Evolutionary conservation across 1,140 invertebrate species (phyloP).

Genomic region (Asobara japonica): DNA sequence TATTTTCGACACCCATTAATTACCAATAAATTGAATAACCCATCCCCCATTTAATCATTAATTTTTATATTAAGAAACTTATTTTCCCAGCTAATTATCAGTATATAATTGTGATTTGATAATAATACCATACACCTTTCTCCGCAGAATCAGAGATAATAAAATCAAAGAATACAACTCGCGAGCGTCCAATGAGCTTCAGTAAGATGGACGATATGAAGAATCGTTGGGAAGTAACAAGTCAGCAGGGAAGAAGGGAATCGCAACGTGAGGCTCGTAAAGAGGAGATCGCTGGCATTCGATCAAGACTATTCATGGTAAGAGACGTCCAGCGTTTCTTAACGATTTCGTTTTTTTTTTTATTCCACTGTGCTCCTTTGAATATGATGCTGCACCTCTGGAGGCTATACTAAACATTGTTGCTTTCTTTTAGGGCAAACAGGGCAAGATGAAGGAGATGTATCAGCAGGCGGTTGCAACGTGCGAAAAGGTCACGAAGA

Average conservation of each 20-base stretch:
- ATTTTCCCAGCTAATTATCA: background rate
- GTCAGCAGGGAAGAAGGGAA: conserved; percentile 71
- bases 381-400: background rate
- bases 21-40: no score
- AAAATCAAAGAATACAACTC: conserved; percentile 67
- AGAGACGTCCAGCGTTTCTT: conserved; percentile 34
- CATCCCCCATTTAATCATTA: no score
- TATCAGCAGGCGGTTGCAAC: conserved; percentile 90
- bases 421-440: conserved; percentile 75
- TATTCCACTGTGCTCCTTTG: background rate
- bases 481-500: conserved; percentile 71
- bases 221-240: conserved; percentile 78
- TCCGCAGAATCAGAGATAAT: conserved; percentile 65
- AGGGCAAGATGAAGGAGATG: conserved; percentile 90
- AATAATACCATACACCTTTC: conserved; percentile 32
- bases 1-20: no score
- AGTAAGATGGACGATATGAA: conserved; percentile 87
- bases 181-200: conserved; percentile 82
- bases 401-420: background rate
- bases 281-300: conserved; percentile 86
- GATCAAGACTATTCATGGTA: conserved; percentile 84
- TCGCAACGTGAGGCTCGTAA: conserved; percentile 83
- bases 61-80: conserved; percentile 14
- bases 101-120: background rate
- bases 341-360: background rate